Base-by-base conservation (phyloP, 2,797 vertebrate genomes). In the Acrossocheilus wenchowensis region DNA sequence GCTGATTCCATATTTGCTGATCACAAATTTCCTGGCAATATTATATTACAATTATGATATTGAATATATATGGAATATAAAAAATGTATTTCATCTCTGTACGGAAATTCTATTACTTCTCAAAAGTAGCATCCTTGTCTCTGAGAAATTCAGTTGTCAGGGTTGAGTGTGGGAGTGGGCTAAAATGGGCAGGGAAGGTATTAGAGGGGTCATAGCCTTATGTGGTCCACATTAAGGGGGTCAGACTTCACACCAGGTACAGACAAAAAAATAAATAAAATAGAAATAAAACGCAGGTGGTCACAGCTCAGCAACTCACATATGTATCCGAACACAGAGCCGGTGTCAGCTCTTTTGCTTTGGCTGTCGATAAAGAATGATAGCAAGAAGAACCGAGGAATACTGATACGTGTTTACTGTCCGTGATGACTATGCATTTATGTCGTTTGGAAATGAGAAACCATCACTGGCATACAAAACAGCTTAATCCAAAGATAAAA, bases 191-290 rank as follows among this genome's bases (percentile, higher is more conserved):
- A 91, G 92, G 91, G 90, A 88, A 21, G 90, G 91, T 94, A 95
- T 95, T 95, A 94, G 86, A 81, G 64, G 91, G 94, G 94, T 94
- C 94, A 94, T 93, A 91, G 92, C 19, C n/a, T 60, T 57, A 23
- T 36, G 39, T 36, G 50, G 17, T 30, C 7, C 50, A 36, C 50
- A 78, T 57, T 72, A 60, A 60, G 41, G 21, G 14, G 12, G 26
- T 45, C 26, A 14, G 39, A 60, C 21, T 5, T 41, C 43, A 68
- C 82, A 75, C 39, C 12, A 17, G 39, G 21, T n/a, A 72, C 52
- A 69, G 30, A 36, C 1, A 23, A 34, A 15, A 14, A 15, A 10
- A 68, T 11, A 39, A 36, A 36, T 36, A 50, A 26, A 26, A 26
- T 26, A 26, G 26, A 26, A 3, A 14, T 23, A 17, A 7, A 48